Percentiles rank a stretch among this genome's conserved stretches.
phyloP scores from a whole-genome alignment of 2,888 invertebrate genomes.

The Epinotia nisella region DNA sequence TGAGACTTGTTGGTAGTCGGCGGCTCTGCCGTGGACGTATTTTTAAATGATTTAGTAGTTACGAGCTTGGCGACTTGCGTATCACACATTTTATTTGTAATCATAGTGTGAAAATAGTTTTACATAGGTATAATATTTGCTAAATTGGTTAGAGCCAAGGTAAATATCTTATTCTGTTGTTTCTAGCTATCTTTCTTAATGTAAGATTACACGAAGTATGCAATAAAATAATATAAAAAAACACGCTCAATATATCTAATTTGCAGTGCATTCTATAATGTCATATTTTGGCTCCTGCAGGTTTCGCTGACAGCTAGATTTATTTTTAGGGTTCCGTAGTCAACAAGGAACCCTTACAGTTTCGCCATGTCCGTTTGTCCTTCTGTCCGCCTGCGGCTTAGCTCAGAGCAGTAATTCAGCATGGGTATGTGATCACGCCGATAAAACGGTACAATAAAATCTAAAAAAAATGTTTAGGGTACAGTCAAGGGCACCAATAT shows the following conservation, averaged over 20 bases:
- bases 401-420: no score
- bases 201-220: background rate
- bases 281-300: slow-evolving; percentile 16
- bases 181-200: slow-evolving; percentile 1
- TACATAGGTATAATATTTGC: slow-evolving; percentile 17
- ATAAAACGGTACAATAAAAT: no score
- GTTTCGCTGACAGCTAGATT: slow-evolving; percentile 56
- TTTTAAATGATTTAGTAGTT: slow-evolving; percentile 44
- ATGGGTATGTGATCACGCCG: no score
- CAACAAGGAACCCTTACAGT: no score
- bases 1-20: slow-evolving; percentile 40
- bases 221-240: background rate
- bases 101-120: slow-evolving; percentile 22
- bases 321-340: no score
- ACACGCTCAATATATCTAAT: background rate
- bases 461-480: no score
- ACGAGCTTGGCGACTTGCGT: slow-evolving; percentile 29
- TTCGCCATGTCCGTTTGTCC: no score
- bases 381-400: no score
- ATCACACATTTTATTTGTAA: slow-evolving; percentile 36
- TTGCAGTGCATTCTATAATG: slow-evolving; percentile 27
- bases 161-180: background rate
- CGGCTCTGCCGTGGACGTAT: slow-evolving; percentile 40
- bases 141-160: slow-evolving; percentile 3
- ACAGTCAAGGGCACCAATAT: no score